Evolutionary conservation across 2,888 invertebrate species (phyloP).

Genomic region (Erebia aethiops): DNA sequence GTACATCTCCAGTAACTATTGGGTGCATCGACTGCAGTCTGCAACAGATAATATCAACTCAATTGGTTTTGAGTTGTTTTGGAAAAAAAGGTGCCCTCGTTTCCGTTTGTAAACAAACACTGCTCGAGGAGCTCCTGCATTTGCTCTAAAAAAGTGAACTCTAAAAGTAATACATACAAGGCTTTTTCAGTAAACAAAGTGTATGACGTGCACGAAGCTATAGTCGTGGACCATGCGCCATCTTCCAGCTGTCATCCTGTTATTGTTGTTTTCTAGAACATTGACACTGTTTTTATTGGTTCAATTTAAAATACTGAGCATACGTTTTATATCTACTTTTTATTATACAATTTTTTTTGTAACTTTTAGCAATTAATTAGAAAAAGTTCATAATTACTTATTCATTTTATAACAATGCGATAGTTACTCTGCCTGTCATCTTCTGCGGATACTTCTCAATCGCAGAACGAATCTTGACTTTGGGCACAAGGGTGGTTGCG

Average conservation of each 20-base stretch:
- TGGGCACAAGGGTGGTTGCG: too few species aligned
- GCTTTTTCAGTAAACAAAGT: slow-evolving; percentile 26
- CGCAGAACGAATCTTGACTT: too few species aligned
- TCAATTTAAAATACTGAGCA: neutral
- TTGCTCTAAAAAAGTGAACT: slow-evolving; percentile 8
- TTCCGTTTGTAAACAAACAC: slow-evolving; percentile 57
- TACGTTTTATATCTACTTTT: neutral
- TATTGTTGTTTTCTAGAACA: neutral
- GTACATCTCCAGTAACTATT: neutral
- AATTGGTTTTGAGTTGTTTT: slow-evolving; percentile 73
- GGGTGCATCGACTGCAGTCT: slow-evolving; percentile 37
- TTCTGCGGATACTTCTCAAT: too few species aligned
- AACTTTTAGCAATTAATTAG: too few species aligned
- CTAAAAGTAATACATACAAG: slow-evolving; percentile 8
- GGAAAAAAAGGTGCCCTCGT: slow-evolving; percentile 72
- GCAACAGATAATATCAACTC: slow-evolving; percentile 48
- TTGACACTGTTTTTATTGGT: neutral
- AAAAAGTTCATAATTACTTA: too few species aligned
- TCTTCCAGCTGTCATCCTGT: slow-evolving; percentile 17
- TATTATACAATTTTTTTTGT: too few species aligned
- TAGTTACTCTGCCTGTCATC: too few species aligned
- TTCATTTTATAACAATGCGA: too few species aligned
- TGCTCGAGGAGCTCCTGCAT: slow-evolving; percentile 10
- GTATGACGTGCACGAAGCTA: neutral
- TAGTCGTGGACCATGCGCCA: slow-evolving; percentile 8